phyloP scores from a whole-genome alignment of 2,113 vertebrate species.

The Colinus virginianus region DNA sequence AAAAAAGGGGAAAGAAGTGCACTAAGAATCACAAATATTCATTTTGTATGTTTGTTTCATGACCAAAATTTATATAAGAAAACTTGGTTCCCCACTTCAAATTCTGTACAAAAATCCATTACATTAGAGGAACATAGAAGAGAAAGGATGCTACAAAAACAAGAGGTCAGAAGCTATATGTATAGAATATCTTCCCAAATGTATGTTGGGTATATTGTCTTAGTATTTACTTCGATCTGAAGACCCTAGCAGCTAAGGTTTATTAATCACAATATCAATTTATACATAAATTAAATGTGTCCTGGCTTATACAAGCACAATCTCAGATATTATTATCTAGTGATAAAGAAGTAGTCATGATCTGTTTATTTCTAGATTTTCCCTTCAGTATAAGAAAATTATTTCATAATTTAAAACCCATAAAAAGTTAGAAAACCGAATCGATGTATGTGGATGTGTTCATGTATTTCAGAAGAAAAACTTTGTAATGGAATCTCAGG shows the following conservation, averaged over 20 bases:
- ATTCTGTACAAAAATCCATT: neutral
- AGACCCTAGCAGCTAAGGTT: neutral
- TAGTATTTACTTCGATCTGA: neutral
- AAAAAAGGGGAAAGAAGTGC: neutral
- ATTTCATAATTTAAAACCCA: neutral
- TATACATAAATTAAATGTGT: neutral
- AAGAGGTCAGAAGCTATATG: neutral
- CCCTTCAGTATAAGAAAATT: neutral
- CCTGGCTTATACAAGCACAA: neutral
- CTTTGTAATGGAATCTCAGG: neutral
- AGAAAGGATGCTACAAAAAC: neutral
- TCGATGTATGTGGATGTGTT: fast-evolving
- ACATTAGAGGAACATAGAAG: neutral
- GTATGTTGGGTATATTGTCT: neutral
- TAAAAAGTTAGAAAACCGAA: neutral
- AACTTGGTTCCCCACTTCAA: neutral
- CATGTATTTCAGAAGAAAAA: neutral
- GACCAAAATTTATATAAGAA: neutral
- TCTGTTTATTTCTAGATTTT: neutral
- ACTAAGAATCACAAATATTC: neutral
- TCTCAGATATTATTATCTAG: neutral
- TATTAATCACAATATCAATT: neutral
- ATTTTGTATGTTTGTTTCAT: neutral
- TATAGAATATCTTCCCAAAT: neutral
- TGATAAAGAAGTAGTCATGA: neutral